Evolutionary conservation across 2,888 invertebrate species (phyloP).

Genomic region (Drosophila antonietae): DNA sequence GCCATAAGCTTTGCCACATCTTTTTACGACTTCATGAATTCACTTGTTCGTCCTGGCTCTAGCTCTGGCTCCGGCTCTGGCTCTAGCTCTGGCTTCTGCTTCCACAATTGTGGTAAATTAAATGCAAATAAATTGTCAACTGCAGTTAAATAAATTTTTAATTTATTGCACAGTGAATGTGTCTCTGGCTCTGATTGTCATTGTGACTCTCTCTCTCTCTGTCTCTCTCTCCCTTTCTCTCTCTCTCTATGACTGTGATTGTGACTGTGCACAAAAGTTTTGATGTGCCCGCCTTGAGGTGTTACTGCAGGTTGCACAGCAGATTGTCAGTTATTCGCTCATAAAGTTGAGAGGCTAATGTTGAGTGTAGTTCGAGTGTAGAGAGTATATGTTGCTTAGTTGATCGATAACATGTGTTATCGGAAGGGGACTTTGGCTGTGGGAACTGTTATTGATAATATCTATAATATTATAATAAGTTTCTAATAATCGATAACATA

Average conservation of each 20-base stretch:
- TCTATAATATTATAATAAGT: background rate
- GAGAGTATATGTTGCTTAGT: background rate
- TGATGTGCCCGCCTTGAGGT: constrained; percentile 15
- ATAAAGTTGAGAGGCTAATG: background rate
- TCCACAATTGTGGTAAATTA: constrained; percentile 73
- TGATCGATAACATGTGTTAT: background rate
- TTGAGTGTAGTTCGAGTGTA: background rate
- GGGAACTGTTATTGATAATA: background rate
- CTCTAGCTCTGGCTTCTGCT: constrained; percentile 10
- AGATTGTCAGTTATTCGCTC: background rate
- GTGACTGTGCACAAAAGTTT: constrained; percentile 16
- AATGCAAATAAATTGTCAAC: constrained; percentile 80
- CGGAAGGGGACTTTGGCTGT: background rate
- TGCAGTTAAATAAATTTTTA: constrained; percentile 80
- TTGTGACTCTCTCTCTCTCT: background rate
- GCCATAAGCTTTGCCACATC: constrained; percentile 10
- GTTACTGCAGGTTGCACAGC: constrained; percentile 7
- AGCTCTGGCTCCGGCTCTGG: constrained; percentile 10
- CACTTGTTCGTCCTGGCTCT: constrained; percentile 26
- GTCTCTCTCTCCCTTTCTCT: no score
- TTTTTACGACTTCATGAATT: constrained; percentile 42
- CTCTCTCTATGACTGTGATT: constrained; percentile 6
- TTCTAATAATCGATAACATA: background rate
- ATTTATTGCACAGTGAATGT: constrained; percentile 64
- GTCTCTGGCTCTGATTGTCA: constrained; percentile 20